Conservation (phyloP, 2,113 vertebrate species). For the Gavialis gangeticus region DNA sequence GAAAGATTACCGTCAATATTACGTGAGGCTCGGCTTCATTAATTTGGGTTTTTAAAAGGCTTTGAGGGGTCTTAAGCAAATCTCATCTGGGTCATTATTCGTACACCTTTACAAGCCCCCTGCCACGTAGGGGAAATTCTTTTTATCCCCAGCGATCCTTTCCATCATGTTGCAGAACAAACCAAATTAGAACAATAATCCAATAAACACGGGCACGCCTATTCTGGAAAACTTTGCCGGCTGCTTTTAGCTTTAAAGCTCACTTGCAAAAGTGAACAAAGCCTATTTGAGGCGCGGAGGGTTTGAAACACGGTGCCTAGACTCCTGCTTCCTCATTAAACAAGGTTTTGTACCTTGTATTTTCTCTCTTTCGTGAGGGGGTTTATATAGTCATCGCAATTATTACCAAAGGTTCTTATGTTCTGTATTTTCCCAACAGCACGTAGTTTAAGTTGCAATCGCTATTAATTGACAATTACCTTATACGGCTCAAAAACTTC, state of each 20-base stretch:
- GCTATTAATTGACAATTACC: background rate
- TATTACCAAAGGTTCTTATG: background rate
- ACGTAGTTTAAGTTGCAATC: background rate
- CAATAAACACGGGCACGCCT: fast-evolving
- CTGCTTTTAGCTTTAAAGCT: background rate
- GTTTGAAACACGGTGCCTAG: background rate
- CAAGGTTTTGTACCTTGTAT: background rate
- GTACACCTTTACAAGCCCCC: background rate
- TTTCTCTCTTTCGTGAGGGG: background rate
- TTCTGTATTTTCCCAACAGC: fast-evolving
- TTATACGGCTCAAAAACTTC: background rate
- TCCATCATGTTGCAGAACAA: background rate
- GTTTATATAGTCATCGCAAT: background rate
- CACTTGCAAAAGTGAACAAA: background rate
- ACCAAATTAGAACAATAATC: background rate
- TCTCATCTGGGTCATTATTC: background rate
- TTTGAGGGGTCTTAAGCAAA: background rate
- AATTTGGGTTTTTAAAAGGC: background rate
- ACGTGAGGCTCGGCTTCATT: background rate
- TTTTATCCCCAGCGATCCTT: background rate
- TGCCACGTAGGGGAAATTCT: fast-evolving
- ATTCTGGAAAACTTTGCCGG: background rate
- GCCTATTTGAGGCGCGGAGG: background rate
- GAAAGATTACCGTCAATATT: background rate
- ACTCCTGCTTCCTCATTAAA: background rate